Percentiles rank a stretch among this genome's conserved stretches.
Conservation (phyloP, 35 echinoderm and acorn worm species). For the Ophioderma brevispina region DNA sequence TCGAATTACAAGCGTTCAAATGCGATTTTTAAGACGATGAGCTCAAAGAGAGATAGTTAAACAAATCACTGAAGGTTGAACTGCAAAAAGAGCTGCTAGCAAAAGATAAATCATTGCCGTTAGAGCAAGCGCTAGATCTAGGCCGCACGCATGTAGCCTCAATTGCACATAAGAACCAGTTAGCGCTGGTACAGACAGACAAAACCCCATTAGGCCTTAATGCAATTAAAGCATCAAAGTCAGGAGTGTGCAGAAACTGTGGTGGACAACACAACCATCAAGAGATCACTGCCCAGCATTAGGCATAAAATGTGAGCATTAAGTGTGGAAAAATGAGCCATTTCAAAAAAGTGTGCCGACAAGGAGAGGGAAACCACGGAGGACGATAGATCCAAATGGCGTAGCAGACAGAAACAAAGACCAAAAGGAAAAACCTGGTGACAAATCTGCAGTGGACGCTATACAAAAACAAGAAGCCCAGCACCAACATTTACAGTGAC, state of each 20-base stretch:
- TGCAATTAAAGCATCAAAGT: background rate
- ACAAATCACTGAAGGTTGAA: conserved; percentile 28
- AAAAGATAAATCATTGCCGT: conserved; percentile 24
- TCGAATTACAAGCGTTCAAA: background rate
- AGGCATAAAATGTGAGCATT: background rate
- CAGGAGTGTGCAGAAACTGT: background rate
- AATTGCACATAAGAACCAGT: conserved; percentile 19
- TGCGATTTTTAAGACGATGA: conserved; percentile 19
- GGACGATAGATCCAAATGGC: too few species aligned
- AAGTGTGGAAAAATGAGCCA: conserved; percentile 11
- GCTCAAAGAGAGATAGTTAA: conserved; percentile 1
- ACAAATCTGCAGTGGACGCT: too few species aligned
- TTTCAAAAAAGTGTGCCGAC: conserved; percentile 15
- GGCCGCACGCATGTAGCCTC: conserved; percentile 40
- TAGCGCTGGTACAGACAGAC: too few species aligned
- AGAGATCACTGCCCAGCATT: conserved; percentile 16
- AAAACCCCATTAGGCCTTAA: background rate
- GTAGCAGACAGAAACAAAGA: too few species aligned
- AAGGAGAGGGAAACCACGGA: background rate
- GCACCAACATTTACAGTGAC: background rate
- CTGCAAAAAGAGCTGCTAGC: conserved; percentile 55
- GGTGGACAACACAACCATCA: background rate
- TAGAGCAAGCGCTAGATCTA: conserved; percentile 50
- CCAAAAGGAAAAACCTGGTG: too few species aligned
- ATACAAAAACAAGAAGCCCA: background rate